Base-by-base conservation (phyloP, 2,797 vertebrate genomes). In the Gallinago stenura region DNA sequence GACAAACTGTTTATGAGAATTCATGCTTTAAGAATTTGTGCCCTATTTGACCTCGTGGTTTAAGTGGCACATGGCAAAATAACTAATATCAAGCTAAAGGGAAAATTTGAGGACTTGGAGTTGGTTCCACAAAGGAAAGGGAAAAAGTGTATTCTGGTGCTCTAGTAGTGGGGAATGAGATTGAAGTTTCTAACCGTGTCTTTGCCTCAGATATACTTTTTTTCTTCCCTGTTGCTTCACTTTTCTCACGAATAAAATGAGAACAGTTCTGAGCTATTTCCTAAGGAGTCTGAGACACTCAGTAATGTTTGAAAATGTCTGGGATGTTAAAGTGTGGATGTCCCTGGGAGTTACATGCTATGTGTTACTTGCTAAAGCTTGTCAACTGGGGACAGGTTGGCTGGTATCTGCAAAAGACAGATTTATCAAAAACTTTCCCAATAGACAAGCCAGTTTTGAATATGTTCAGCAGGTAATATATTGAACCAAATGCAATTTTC, bases 221-320 rank as follows among this genome's bases (percentile, higher is more conserved):
- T 87, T 81, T 61, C 57, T 69, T 83, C 72, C 57, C 13, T 68
- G 13, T 94, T 90, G 65, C 45, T 88, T 95, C 41, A 12, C 11
- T 83, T 95, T 88, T 86, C 68, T 94, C 53, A 68, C 61, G 35
- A 81, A 33, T 61, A 43, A 91, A 91, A 78, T 45, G 20, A 48
- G 30, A 78, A 64, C 31, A 85, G 8, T 66, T 58, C 43, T 56
- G 26, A 62, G 14, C 22, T 66, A 3, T 91, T 94, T 73, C 26
- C n/a, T 39, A 30, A 85, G 35, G 12, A 75, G 22, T 53, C 57
- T 2, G 5, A 56, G 72, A 50, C 19, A 12, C n/a, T 66, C 43
- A 22, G 25, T 50, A 18, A 31, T 54, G n/a, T 61, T 78, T 83
- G 81, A 58, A 91, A 94, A 75, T 70, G 6, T 56, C 33, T 83